Evolutionary conservation across 2,797 vertebrate genomes (phyloP), one percentile per base, ranked within the genome.

Genomic region (Enteromius trimaculatus): DNA sequence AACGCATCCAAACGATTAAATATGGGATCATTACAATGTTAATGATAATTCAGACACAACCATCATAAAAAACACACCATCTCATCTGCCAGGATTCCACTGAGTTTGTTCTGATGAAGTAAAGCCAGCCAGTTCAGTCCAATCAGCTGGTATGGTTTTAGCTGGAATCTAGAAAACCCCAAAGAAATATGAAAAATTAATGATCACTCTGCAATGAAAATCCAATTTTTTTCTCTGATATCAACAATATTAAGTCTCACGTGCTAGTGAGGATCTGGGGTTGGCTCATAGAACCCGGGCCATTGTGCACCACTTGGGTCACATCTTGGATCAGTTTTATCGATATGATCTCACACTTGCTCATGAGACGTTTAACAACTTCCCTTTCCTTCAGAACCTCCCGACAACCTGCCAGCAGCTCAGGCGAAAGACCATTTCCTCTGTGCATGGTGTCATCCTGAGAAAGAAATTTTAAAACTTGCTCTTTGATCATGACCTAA

Each of bases 61-160:
- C 84, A 93, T 93, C 87, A 97, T 64, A 64, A 64, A 64, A 62
- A 29, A 64, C 60, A 64, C 14, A 31, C 96, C 96, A 97, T 97
- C 92, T 96, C 96, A 91, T 97, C 96, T 87, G 96, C 96, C 87
- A 97, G 92, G 90, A 97, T 97, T 34, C 95, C 96, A 86, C 96
- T 97, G 60, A 96, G 89, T 70, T 94, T 89, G 13, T 97, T 96
- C 75, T 95, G 95, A 90, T 97, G 93, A 39, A 97, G 91, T 80
- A 97, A 87, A 0, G 93, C 92, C 88, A 97, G 90, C 96, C 96
- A 97, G 81, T 96, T 96, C 89, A 96, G 92, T 84, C 96, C 96
- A 85, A 97, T 94, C 87, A 96, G 94, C 93, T 97, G 96, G 90
- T 96, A 96, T 0, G 96, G 95, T 88, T 97, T 96, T 64, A 97